A percentile compares a stretch with the other conserved stretches of the same genome.
Conservation (phyloP, 2,797 vertebrate species). For the Tragelaphus eurycerus region DNA sequence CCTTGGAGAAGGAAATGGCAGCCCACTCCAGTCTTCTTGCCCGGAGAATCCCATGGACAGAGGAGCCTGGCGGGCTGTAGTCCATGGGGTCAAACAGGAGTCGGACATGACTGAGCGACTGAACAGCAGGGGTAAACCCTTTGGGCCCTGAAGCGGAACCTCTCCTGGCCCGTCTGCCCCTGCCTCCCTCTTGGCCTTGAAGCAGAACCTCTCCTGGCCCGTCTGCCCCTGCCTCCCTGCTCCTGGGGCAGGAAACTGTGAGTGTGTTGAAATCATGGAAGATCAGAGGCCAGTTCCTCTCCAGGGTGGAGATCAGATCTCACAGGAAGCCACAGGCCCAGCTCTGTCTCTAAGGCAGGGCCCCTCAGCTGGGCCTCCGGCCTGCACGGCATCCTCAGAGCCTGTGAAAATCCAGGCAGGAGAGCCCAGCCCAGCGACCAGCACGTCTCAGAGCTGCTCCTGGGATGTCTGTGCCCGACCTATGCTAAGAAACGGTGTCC, state of each 20-base stretch:
- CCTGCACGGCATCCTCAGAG: not conserved
- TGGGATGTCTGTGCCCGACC: not conserved
- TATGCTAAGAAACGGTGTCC: not conserved
- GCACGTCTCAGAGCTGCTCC: not conserved
- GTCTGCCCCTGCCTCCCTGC: not conserved
- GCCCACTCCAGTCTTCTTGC: not conserved
- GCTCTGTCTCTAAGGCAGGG: not conserved
- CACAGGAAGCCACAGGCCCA: not conserved
- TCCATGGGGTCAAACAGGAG: not conserved
- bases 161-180: not conserved
- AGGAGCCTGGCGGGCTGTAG: not conserved
- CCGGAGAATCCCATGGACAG: not conserved
- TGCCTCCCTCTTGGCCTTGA: too few species aligned
- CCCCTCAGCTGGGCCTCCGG: not conserved
- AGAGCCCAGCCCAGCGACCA: not conserved
- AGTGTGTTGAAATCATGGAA: not conserved
- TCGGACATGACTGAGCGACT: fast-evolving
- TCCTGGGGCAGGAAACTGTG: not conserved
- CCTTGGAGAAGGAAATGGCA: not conserved
- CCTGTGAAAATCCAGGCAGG: fast-evolving
- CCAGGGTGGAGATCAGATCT: too few species aligned
- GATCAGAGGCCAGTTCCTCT: not conserved
- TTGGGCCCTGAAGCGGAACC: too few species aligned
- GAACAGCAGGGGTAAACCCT: fast-evolving
- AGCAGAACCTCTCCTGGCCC: fast-evolving